Base-by-base conservation (phyloP, 2,888 invertebrate species). In the Dolichopus griseipennis region DNA sequence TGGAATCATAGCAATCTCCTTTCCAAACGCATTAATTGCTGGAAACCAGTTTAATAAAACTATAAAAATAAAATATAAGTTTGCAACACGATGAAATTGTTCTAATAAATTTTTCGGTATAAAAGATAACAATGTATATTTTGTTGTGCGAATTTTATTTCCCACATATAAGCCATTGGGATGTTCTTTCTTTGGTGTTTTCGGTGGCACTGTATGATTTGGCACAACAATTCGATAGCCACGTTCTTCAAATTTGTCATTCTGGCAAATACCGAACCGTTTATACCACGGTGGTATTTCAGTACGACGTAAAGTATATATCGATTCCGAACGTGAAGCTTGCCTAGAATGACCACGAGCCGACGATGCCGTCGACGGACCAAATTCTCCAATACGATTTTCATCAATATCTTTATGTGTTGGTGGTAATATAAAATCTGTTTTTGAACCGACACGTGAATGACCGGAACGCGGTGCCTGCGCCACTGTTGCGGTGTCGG, bases 61-160 rank as follows among this genome's bases (percentile, higher is more conserved):
- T 79, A 98, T 96, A 79, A 96, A 93, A 78, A 97, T 91, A 83
- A 98, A 98, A 84, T 97, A 98, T 77, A 98, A 85, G 85, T 98
- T 98, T 72, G 97, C 97, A 78, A 96, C 93, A 71, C 97, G 88
- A 83, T 97, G 97, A 82, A 98, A 97, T 83, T 98, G 97, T 84
- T 97, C 97, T 81, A 97, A 87, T 71, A 98, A 84, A 83, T 97
- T 97, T 82, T 96, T 92, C 69, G 97, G 97, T 78, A 98, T 83
- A 83, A 98, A 98, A 74, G 94, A 95, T 73, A 96, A 84, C 70
- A 94, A 78, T 33, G 95, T 95, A 82, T 98, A 98, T 83, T 97
- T 97, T 67, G 95, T 95, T 81, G 96, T 96, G 80, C 93, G 87
- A 78, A 96, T 90, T 83, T 90, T 87, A 81, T 96, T 96, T 78